These are phyloP conservation scores for Babyrousa celebensis DNA, from an alignment of 2,797 vertebrate genomes.

Conservation along the genomic window DNA sequence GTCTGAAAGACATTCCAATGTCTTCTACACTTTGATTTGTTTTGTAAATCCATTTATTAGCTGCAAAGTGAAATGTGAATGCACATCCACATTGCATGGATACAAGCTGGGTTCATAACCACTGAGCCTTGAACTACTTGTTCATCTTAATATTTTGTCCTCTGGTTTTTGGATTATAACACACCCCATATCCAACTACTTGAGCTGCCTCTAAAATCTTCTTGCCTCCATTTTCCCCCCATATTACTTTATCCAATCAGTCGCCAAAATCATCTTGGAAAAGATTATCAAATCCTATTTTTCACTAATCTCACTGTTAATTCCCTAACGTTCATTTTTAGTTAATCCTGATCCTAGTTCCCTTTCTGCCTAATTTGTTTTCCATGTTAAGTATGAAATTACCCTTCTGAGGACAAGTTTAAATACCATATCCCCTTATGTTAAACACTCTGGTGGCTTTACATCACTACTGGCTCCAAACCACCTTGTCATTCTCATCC, in stretches of 20 bases:
- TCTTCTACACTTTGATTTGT: background rate
- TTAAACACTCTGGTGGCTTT: background rate
- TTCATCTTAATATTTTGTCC: background rate
- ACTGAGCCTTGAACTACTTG: too few species aligned
- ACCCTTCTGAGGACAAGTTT: background rate
- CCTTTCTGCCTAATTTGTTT: background rate
- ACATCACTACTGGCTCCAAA: background rate
- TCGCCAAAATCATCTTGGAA: background rate
- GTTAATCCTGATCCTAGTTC: background rate
- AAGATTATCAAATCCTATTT: background rate
- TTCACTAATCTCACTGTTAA: background rate
- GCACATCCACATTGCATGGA: too few species aligned
- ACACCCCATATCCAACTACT: background rate
- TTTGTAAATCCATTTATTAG: conserved; percentile 2
- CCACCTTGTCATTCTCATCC: background rate
- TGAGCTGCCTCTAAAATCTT: background rate
- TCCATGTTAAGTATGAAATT: background rate
- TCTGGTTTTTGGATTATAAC: background rate
- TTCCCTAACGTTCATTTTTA: background rate
- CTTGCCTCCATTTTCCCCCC: background rate
- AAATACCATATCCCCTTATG: background rate
- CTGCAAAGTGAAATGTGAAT: background rate
- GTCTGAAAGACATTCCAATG: background rate
- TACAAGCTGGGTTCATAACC: too few species aligned
- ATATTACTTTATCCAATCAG: background rate